phyloP scores from a whole-genome alignment of 1,140 invertebrate genomes.

The Heterodera schachtii region DNA sequence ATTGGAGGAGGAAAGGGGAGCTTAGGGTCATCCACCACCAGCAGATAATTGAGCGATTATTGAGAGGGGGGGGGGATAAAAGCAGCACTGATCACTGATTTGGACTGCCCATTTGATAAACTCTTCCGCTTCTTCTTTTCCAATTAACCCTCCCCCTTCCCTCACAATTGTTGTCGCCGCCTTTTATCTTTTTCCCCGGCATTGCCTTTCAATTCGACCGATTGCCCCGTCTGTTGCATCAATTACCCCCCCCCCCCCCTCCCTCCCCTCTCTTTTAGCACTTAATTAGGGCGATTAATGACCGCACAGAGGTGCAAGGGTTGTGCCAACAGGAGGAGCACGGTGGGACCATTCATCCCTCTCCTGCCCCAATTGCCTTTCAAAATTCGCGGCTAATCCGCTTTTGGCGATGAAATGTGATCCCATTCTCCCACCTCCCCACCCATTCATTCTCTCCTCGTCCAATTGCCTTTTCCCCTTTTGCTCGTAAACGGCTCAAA shows the following conservation, averaged over 20 bases:
- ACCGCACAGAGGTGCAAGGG: not conserved
- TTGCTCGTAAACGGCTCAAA: not conserved
- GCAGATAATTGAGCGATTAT: not conserved
- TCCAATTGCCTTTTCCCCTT: not conserved
- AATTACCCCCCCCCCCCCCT: not conserved
- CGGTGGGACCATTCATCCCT: not conserved
- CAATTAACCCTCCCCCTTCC: too few species aligned
- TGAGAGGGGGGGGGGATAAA: not conserved
- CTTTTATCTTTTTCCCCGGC: too few species aligned
- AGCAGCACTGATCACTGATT: too few species aligned
- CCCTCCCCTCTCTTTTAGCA: not conserved
- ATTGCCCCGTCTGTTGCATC: not conserved
- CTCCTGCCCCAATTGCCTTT: not conserved
- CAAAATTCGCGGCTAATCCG: not conserved
- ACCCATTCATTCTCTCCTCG: not conserved
- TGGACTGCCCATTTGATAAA: too few species aligned
- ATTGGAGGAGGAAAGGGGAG: not conserved
- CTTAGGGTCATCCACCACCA: not conserved
- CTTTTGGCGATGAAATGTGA: not conserved
- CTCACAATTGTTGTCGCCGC: too few species aligned
- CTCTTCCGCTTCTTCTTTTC: too few species aligned
- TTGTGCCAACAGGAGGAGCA: not conserved
- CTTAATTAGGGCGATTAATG: conserved; percentile 2
- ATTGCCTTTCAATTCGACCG: not conserved
- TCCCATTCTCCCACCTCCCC: not conserved